phyloP scores from a whole-genome alignment of 2,113 vertebrate genomes.

The Patagioenas fasciata region DNA sequence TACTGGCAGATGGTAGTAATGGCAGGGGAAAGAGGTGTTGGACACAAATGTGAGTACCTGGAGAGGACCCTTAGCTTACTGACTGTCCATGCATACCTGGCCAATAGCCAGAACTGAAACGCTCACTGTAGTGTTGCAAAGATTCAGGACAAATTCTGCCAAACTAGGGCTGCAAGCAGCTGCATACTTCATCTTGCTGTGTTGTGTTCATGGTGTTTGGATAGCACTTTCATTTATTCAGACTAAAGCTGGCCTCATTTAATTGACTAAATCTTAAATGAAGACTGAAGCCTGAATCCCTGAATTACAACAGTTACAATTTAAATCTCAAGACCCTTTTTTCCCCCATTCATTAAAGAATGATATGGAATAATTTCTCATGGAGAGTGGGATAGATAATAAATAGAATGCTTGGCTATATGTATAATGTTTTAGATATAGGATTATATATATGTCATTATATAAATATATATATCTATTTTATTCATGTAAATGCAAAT shows the following conservation, averaged over 20 bases:
- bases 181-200: neutral
- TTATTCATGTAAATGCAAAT: neutral
- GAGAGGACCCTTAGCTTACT: neutral
- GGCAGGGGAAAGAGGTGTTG: neutral
- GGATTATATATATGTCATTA: neutral
- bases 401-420: neutral
- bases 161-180: neutral
- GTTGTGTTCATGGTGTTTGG: neutral
- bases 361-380: neutral
- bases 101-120: neutral
- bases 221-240: neutral
- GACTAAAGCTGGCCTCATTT: neutral
- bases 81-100: neutral
- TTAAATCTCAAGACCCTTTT: neutral
- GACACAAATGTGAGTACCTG: accelerated
- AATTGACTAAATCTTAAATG: neutral
- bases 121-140: neutral
- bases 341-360: neutral
- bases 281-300: neutral
- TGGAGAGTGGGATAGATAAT: neutral
- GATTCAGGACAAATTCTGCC: neutral
- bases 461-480: neutral
- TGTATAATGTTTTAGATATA: neutral
- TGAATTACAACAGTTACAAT: neutral
- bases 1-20: neutral